Evolutionary conservation across 2,888 invertebrate species (phyloP), one percentile per base, ranked within the genome.

Genomic region (Chaitophorus viminalis): DNA sequence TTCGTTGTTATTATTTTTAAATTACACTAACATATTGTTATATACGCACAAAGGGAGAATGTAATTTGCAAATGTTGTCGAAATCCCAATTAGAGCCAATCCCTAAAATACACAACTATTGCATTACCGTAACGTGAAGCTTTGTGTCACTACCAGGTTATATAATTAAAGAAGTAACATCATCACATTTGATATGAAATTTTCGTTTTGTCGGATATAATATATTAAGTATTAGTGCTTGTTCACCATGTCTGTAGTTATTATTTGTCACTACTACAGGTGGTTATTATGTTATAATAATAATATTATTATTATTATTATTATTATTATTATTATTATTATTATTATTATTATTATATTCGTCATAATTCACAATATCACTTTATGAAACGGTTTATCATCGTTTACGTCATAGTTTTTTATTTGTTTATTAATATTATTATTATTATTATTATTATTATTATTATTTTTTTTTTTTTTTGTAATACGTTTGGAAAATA

Each of bases 41-140:
- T 52, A 52, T 33, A 70, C 25, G 14, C 68, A n/a, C 31, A 18
- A 70, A 33, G n/a, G 82, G 21, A 52, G 60, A 0, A 82, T 31
- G 52, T 60, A 74, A 21, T 54, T 54, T n/a, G 74, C 82, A 33
- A 82, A 82, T n/a, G 74, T 74, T 36, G 83, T 36, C 83, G 29
- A 83, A 75, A 83, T 82, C 72, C 52, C 82, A 82, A 82, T 83
- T 75, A 83, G 25, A 31, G 65, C 3, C 46, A 60, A 83, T 83
- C 83, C 29, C 39, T 65, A 76, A 75, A 39, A 83, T 75, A 83
- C 83, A 83, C 83, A 83, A 83, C 83, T 83, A 83, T 75, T 83
- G 75, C 83, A 83, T 83, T 83, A 83, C 60, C 39, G 39, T 83
- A 39, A 29, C 75, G 31, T 21, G 31, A 33, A 46, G 75, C 60